Evolutionary conservation across 2,888 invertebrate genomes (phyloP).

Genomic region (Lithodes maja): DNA sequence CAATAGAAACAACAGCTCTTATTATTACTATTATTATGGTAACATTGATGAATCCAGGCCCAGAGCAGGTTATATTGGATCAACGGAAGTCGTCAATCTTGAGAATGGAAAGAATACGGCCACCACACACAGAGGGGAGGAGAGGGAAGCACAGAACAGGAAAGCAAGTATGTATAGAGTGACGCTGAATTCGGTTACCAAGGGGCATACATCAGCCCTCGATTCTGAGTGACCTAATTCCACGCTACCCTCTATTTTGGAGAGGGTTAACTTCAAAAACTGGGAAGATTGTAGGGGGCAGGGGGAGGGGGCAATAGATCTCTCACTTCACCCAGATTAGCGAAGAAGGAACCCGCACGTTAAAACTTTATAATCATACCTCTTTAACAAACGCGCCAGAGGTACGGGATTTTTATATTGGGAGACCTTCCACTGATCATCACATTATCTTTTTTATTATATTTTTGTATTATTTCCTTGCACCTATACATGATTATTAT

Average conservation of each 20-base stretch:
- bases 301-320: background rate
- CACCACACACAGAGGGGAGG: background rate
- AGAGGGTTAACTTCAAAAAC: no score
- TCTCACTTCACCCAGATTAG: constrained; percentile 15
- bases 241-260: no score
- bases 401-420: constrained; percentile 55
- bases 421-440: constrained; percentile 48
- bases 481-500: constrained; percentile 63
- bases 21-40: no score
- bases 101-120: background rate
- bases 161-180: background rate
- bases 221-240: no score
- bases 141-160: background rate
- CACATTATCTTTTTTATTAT: constrained; percentile 38
- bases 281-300: no score
- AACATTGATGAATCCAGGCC: no score
- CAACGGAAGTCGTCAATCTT: background rate
- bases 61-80: no score
- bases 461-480: background rate
- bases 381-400: constrained; percentile 46
- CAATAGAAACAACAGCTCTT: no score
- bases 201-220: no score
- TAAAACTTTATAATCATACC: constrained; percentile 17
- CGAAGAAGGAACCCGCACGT: constrained; percentile 9
- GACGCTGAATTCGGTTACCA: no score